A percentile compares a stretch with the other conserved stretches of the same genome.
Conservation (phyloP, 2,113 vertebrate species). For the Motacilla tschutschensis region DNA sequence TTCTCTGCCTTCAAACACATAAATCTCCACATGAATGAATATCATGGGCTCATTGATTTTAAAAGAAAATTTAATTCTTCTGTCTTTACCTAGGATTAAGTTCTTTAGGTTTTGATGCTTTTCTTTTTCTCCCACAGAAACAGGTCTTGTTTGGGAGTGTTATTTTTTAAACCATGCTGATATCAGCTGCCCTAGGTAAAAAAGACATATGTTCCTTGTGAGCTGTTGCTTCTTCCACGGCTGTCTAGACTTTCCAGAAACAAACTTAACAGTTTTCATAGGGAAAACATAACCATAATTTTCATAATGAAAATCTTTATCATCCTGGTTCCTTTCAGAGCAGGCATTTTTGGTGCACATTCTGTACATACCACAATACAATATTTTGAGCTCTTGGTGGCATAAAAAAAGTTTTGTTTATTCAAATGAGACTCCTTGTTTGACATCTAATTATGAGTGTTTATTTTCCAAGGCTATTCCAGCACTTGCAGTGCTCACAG, state of each 20-base stretch:
- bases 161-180: neutral
- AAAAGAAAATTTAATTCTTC: neutral
- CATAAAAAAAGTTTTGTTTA: neutral
- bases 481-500: neutral
- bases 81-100: neutral
- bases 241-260: neutral
- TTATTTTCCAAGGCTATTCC: neutral
- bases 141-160: neutral
- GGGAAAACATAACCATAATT: neutral
- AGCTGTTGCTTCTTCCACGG: neutral
- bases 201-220: neutral
- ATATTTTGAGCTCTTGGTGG: neutral
- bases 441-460: neutral
- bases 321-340: neutral
- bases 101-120: neutral
- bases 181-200: neutral
- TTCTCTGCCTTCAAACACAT: neutral
- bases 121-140: neutral
- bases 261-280: neutral
- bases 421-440: neutral
- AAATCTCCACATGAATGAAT: neutral
- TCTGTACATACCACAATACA: fast-evolving
- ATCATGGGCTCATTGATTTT: fast-evolving
- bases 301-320: neutral
- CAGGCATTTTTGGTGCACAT: neutral